These are phyloP conservation scores for Papilio polytes DNA, from an alignment of 1,140 invertebrate genomes.

Conservation along the genomic window DNA sequence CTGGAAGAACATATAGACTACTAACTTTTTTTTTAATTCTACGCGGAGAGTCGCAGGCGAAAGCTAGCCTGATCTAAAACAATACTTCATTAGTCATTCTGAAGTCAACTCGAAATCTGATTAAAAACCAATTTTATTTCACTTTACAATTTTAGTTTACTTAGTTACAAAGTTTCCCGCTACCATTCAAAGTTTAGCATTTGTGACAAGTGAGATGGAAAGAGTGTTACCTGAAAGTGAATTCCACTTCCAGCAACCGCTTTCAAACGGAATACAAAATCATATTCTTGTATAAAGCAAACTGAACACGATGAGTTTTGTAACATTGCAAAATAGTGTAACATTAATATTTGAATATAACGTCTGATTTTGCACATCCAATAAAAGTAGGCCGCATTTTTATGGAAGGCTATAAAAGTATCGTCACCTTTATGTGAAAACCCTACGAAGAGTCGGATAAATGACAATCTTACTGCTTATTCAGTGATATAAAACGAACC, in stretches of 20 bases:
- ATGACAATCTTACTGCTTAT: constrained; percentile 7
- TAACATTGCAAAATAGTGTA: neutral
- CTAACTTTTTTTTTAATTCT: too few relatives aligned
- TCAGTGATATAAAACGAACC: neutral
- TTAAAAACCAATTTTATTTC: too few relatives aligned
- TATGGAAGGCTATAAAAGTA: constrained; percentile 14
- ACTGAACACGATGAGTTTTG: neutral
- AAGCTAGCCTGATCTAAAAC: too few relatives aligned
- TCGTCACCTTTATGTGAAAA: constrained; percentile 18
- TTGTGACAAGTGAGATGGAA: constrained; percentile 20
- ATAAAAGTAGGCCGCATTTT: constrained; percentile 12
- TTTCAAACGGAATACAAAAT: constrained; percentile 32
- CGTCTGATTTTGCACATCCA: neutral
- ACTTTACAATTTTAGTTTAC: too few relatives aligned
- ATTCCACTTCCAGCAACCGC: constrained; percentile 30
- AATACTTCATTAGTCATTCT: too few relatives aligned
- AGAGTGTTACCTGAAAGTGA: constrained; percentile 19
- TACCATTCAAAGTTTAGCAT: neutral
- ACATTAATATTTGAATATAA: neutral
- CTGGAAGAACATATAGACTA: too few relatives aligned
- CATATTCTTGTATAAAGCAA: neutral
- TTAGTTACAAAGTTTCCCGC: too few relatives aligned
- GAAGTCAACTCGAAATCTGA: too few relatives aligned
- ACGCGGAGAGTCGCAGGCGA: too few relatives aligned
- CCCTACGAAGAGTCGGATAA: neutral